Base-by-base conservation (phyloP, 2,888 invertebrate genomes). In the Amphimallon solstitiale region DNA sequence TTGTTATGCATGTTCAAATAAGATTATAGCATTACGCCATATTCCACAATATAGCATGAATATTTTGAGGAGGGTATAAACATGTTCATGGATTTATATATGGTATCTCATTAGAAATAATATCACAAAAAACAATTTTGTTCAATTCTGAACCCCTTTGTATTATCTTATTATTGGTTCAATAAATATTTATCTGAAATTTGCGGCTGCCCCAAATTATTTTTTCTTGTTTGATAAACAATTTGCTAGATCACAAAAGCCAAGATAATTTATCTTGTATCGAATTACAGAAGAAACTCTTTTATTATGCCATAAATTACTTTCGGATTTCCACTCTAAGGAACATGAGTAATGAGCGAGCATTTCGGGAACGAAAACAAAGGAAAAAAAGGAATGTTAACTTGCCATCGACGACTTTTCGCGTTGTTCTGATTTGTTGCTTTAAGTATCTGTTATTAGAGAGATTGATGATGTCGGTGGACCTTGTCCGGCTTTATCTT, bases 301-400 rank as follows among this genome's bases (percentile, higher is more conserved):
- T 56, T 56, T 56, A 56, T 56, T 56, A 56, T 23, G 40, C 56
- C 56, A 40, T 56, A 56, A 56, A 56, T 56, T 40, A 40, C 37
- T 19, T 56, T 19, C 40, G 23, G 43, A 56, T 40, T 40, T 56
- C 56, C 56, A 40, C 56, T 14, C 35, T 40, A 14, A 21, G 23
- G 14, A 43, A 17, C 14, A 40, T 56, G 40, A 56, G 40, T 56
- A 40, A 56, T 56, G 56, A 56, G 56, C 23, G 56, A 21, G 7
- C 23, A n/a, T 23, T 40, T 14, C 12, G 40, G 56, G 23, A 38
- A 35, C 9, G 40, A 21, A 56, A 56, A 56, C 40, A 56, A 43
- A 56, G 19, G 35, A 52, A 52, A 52, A 40, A 56, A 10, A 56
- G 23, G 17, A 37, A 40, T 38, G 12, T 23, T 56, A 40, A 56